Evolutionary conservation across 64 coral and sea anemone genomes (phyloP), one percentile per base, ranked within the genome.

Genomic region (Anthopleura sola): DNA sequence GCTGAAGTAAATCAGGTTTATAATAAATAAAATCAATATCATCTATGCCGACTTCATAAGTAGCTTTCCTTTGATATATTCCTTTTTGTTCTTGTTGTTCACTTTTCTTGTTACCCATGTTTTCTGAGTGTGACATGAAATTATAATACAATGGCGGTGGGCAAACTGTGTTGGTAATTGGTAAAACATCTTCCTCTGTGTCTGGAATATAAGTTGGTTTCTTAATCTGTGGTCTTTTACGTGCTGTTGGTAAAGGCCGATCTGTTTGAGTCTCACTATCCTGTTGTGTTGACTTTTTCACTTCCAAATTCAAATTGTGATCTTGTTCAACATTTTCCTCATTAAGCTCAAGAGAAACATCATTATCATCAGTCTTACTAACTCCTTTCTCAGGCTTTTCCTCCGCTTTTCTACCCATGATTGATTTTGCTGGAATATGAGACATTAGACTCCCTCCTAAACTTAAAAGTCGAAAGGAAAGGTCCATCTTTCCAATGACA

Each of bases 71-170:
- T 34, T 49, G 75, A 21, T 39, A 31, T 37, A 26, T 86, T 15
- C 32, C 36, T 46, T 80, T 58, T 14, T 57, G 8, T 24, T 37
- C 9, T 32, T n/a, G 2, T 21, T 19, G 75, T 51, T 37, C 60
- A 15, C 2, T 38, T 83, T 46, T 87, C 8, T 75, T 87, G 12
- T 33, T 19, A 66, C 44, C 39, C 19, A 12, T 13, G 56, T 83
- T 66, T 24, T 75, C 54, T 55, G 48, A 36, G 32, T 56, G 86
- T 1, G 58, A 83, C 37, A 69, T 87, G 23, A 66, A 36, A 57
- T 93, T 92, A 51, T 97, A 97, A 60, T 79, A 97, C 20, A 97
- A 66, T 29, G 94, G 94, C 21, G 94, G 94, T 26, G 94, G 94
- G 13, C 94, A 97, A 50, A 92, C 68, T 37, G 90, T 92, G 84